Evolutionary conservation across 2,113 vertebrate genomes (phyloP), one percentile per base, ranked within the genome.

Genomic region (Notarius lentiginosus): DNA sequence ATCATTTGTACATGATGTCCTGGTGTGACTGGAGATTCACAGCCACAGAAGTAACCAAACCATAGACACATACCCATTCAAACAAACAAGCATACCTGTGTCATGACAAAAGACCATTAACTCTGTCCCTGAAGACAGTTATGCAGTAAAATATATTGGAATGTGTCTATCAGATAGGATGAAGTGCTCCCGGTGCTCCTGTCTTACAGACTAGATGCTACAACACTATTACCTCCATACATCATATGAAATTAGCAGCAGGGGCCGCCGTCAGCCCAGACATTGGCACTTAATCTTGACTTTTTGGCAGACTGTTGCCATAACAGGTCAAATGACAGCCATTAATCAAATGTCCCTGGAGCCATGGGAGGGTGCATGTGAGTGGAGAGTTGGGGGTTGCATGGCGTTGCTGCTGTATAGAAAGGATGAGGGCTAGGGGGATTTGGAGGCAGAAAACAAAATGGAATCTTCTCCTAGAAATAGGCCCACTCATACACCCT

Each of bases 161-260:
- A 51, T 72, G 66, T 85, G 79, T 88, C 85, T 80, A 84, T 87
- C 81, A 82, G 85, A 87, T 63, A 82, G 77, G 77, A 75, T 11
- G 41, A 80, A 87, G 41, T 77, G 49, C 60, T 83, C 47, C 58
- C 55, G 7, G 75, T 85, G 27, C 85, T 76, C 84, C 34, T 84
- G 49, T 82, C 91, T 81, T 88, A 82, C 88, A 87, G 90, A 89
- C 72, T 89, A 91, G 91, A 93, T 92, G 91, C 89, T 92, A 92
- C 93, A 92, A 91, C 92, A 93, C 92, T 94, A 95, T 95, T 95
- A 92, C 92, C 90, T 91, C 93, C 91, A 95, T 96, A 94, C 91
- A 95, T 95, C 95, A 95, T 94, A 91, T 94, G 94, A 95, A 95
- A 95, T 95, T 95, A 95, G 94, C 95, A 95, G 94, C 93, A 94